Percentiles rank a stretch among this genome's conserved stretches.
These are phyloP conservation scores for Chloroceryle aenea DNA, from an alignment of 2,113 vertebrate genomes.

Conservation along the genomic window DNA sequence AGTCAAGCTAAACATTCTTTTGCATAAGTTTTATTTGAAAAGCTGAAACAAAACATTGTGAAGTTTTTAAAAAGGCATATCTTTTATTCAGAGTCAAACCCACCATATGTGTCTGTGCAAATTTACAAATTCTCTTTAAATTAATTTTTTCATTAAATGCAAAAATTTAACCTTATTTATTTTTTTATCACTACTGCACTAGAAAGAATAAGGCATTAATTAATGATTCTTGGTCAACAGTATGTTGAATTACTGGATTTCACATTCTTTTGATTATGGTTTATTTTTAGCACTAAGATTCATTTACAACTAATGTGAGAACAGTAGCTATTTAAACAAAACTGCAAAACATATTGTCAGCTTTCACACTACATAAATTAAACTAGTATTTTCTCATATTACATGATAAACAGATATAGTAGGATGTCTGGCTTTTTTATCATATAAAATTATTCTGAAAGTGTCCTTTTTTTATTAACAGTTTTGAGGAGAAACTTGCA, in stretches of 20 bases:
- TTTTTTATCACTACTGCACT: not conserved
- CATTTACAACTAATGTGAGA: conserved; percentile 5
- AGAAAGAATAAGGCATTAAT: not conserved
- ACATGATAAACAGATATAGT: not conserved
- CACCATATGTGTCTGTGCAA: not conserved
- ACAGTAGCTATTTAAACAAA: conserved; percentile 38
- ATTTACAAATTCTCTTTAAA: not conserved
- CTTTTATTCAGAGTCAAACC: not conserved
- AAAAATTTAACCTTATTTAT: not conserved
- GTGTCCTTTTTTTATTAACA: not conserved
- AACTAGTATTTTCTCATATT: not conserved
- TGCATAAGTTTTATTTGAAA: not conserved
- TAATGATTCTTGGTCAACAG: not conserved
- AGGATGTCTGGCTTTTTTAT: not conserved
- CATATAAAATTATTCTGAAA: not conserved
- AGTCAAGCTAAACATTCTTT: not conserved
- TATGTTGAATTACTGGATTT: not conserved
- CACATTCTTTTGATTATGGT: not conserved
- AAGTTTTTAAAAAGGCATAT: not conserved
- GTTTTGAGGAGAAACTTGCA: not conserved
- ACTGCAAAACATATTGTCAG: conserved; percentile 35
- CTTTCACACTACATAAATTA: conserved; percentile 54
- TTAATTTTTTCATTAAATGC: not conserved
- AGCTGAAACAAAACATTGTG: not conserved
- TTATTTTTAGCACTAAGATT: conserved; percentile 27